Conservation (phyloP, 2,797 vertebrate genomes). For the Poecile montanus region DNA sequence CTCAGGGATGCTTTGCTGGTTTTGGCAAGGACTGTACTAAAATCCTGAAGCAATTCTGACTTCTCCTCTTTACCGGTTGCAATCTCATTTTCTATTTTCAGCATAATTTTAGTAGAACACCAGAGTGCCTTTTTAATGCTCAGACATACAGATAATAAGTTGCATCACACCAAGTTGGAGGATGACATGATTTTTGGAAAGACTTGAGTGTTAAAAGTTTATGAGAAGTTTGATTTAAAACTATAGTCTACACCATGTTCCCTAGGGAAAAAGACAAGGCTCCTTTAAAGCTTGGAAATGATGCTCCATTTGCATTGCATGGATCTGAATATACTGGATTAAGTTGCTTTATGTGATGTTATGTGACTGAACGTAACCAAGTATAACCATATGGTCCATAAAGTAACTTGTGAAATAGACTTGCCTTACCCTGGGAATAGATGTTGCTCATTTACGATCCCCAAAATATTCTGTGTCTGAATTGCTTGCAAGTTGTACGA, state of each 20-base stretch:
- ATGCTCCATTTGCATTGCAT: constrained; percentile 56
- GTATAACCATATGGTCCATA: constrained; percentile 61
- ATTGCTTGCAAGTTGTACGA: neutral
- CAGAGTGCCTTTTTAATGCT: neutral
- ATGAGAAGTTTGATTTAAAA: constrained; percentile 59
- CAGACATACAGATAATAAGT: neutral
- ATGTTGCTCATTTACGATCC: constrained; percentile 54
- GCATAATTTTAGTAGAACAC: neutral
- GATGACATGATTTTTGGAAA: neutral
- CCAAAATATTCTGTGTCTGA: constrained; percentile 43
- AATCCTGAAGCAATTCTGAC: neutral
- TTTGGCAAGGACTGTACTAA: constrained; percentile 8
- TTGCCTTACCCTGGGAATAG: constrained; percentile 58
- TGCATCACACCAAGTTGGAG: neutral
- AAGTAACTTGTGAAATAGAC: constrained; percentile 68
- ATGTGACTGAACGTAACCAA: constrained; percentile 53
- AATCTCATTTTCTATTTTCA: constrained; percentile 32
- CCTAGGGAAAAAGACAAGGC: neutral
- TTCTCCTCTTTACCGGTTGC: constrained; percentile 7
- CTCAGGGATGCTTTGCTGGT: constrained; percentile 25
- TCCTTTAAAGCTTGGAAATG: constrained; percentile 37
- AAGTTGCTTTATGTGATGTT: constrained; percentile 62
- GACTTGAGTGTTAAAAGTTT: constrained; percentile 1
- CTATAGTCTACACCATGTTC: neutral
- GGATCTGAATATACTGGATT: constrained; percentile 47